Evolutionary conservation across 2,113 vertebrate genomes (phyloP), one percentile per base, ranked within the genome.

Genomic region (Melanostigma gelatinosum): DNA sequence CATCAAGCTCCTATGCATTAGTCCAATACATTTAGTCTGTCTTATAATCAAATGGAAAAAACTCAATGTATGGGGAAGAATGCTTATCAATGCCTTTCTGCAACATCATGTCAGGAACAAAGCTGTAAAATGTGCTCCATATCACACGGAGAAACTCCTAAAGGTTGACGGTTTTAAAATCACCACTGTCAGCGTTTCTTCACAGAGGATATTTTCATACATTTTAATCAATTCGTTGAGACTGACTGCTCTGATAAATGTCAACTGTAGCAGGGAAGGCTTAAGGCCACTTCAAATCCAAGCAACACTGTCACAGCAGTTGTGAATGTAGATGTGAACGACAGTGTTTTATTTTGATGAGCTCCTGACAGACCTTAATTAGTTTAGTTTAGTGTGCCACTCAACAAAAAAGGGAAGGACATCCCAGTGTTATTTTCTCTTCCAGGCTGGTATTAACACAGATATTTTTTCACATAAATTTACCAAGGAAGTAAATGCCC

Each of bases 171-270:
- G 50, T 22, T 54, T n/a, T 13, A 36, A 48, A 18, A 18, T 18
- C 42, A 38, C 34, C 57, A 16, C 32, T 29, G n/a, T 70, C 50
- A 9, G 40, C 29, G 13, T 24, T 68, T 77, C n/a, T 18, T 48
- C n/a, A 52, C 1, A 50, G 16, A 8, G 4, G 8, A 8, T 27
- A 44, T 58, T 71, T 57, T 57, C 15, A 40, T 34, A 22, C 16
- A 27, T 55, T 64, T 62, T 73, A 48, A 61, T 72, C n/a, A 7
- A 24, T 74, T 69, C 40, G 18, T 50, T 12, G 16, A 58, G 57
- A 46, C 20, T 29, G 46, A 32, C 22, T 58, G 5, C 20, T 69
- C 27, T n/a, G 8, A 9, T 16, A 27, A 71, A 42, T 34, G 10
- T 68, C 66, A 52, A 54, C 66, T 55, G 34, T 52, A 77, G 55